These are phyloP conservation scores for Linepithema humile DNA, from an alignment of 1,140 invertebrate genomes.

Conservation along the genomic window DNA sequence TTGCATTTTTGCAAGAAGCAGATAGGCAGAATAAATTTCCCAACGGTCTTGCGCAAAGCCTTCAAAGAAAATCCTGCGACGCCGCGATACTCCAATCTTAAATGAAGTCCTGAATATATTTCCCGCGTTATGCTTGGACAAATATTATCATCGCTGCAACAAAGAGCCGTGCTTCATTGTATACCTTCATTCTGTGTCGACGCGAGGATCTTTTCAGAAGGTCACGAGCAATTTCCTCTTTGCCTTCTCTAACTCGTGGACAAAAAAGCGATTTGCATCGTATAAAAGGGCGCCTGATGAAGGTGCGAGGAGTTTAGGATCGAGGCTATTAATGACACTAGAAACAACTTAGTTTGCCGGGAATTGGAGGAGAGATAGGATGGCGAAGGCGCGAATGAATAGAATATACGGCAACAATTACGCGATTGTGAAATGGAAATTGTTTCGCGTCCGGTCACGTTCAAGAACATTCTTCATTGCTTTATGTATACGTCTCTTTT, in stretches of 20 bases:
- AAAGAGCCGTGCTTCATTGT: slow-evolving; percentile 57
- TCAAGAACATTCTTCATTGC: neutral
- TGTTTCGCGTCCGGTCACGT: slow-evolving; percentile 9
- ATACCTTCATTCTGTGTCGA: slow-evolving; percentile 46
- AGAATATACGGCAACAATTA: slow-evolving; percentile 14
- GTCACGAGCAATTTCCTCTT: slow-evolving; percentile 67
- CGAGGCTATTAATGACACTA: slow-evolving; percentile 59
- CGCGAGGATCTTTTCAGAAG: slow-evolving; percentile 49
- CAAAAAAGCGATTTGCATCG: slow-evolving; percentile 72
- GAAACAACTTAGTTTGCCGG: slow-evolving; percentile 59
- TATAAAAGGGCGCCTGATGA: slow-evolving; percentile 70
- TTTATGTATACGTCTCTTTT: neutral
- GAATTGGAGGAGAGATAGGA: neutral
- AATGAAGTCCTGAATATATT: slow-evolving; percentile 59
- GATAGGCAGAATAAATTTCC: slow-evolving; percentile 48
- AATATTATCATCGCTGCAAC: slow-evolving; percentile 64
- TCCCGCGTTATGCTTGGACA: slow-evolving; percentile 60
- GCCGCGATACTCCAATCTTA: slow-evolving; percentile 40
- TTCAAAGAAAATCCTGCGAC: slow-evolving; percentile 46
- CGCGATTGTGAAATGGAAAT: slow-evolving; percentile 5
- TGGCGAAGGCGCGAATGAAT: neutral
- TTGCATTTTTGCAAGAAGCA: neutral
- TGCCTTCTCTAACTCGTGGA: slow-evolving; percentile 46
- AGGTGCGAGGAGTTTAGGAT: slow-evolving; percentile 59
- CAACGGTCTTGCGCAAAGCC: neutral